phyloP scores from a whole-genome alignment of 2,888 invertebrate genomes.

The Ochropacha duplaris region DNA sequence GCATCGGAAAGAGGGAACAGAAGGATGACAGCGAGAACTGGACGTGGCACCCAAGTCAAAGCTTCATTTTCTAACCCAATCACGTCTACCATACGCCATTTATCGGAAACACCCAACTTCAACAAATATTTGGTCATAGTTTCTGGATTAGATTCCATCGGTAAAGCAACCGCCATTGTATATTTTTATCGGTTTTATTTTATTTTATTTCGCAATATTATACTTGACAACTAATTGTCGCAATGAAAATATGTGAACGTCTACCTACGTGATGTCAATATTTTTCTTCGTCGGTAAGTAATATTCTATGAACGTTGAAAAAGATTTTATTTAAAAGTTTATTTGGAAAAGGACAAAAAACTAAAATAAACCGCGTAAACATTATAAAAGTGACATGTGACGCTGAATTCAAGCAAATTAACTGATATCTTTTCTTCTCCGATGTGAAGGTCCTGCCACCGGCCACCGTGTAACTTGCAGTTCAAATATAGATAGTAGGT shows the following conservation, averaged over 20 bases:
- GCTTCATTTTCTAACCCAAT: constrained; percentile 94
- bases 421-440: no score
- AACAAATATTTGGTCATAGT: constrained; percentile 87
- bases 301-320: neutral
- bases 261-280: neutral
- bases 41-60: constrained; percentile 92
- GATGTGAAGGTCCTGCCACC: no score
- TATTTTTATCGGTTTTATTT: neutral
- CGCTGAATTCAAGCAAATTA: no score
- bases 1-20: constrained; percentile 92
- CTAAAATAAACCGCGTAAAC: neutral
- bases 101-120: constrained; percentile 90
- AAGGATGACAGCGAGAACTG: constrained; percentile 92
- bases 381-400: no score
- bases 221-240: constrained; percentile 10
- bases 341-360: neutral
- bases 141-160: constrained; percentile 84
- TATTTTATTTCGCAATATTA: constrained; percentile 17
- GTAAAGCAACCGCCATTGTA: constrained; percentile 56
- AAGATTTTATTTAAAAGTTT: neutral
- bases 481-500: no score
- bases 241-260: neutral
- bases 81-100: constrained; percentile 95
- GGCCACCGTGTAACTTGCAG: no score
- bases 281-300: neutral